These are phyloP conservation scores for Bagarius yarrelli DNA, from an alignment of 2,113 vertebrate genomes.

Conservation along the genomic window DNA sequence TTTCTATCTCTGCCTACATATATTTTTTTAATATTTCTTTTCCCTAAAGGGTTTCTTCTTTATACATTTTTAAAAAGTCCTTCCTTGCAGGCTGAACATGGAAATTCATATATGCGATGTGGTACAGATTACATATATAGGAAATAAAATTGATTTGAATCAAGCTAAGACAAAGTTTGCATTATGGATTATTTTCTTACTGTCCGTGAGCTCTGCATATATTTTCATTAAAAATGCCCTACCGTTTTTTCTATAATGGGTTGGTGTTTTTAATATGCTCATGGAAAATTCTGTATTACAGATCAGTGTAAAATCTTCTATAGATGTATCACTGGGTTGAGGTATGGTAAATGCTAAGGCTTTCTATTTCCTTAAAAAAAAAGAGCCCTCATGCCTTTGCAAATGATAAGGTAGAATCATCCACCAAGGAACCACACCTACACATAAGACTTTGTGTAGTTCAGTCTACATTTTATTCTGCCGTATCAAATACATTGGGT, in stretches of 20 bases:
- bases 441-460: neutral
- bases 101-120: neutral
- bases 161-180: neutral
- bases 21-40: neutral
- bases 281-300: neutral
- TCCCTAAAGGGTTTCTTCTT: neutral
- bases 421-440: neutral
- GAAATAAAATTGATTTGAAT: conserved; percentile 31
- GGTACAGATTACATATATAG: conserved; percentile 10
- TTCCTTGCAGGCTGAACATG: neutral
- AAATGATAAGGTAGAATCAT: neutral
- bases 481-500: neutral
- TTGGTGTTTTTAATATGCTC: neutral
- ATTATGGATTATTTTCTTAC: conserved; percentile 7
- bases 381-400: neutral
- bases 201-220: neutral
- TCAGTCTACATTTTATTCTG: neutral
- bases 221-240: neutral
- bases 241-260: neutral
- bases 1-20: neutral
- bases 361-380: neutral
- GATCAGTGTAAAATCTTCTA: neutral
- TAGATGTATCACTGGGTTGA: neutral
- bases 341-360: neutral
- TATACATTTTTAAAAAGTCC: neutral